Base-by-base conservation (phyloP, 2,113 vertebrate genomes). In the Eidolon helvum region DNA sequence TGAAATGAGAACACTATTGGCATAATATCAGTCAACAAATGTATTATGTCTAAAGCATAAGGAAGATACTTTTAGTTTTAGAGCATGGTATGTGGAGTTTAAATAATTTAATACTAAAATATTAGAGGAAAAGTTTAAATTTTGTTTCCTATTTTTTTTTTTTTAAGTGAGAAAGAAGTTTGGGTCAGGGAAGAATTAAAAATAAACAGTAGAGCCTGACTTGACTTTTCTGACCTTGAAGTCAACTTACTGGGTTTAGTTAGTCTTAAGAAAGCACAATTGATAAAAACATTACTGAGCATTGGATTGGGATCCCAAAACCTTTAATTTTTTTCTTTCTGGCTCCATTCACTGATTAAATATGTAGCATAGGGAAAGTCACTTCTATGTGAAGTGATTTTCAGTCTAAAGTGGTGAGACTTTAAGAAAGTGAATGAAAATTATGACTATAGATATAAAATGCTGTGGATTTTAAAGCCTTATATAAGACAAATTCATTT, bases 371-470 rank as follows among this genome's bases (percentile, higher is more conserved):
- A 92, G 74, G 33, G 72, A 78, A 91, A 87, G 48, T 84, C n/a
- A 65, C 12, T 57, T 78, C 33, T 61, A n/a, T 85, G 24, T 95
- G 95, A 19, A 33, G 11, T 92, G 33, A 15, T 84, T 96, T 80
- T 77, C 8, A 93, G 14, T 78, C 50, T 45, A 24, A 92, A 91
- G 33, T 48, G 19, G n/a, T 91, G 43, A 85, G 68, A 80, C 38
- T 96, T 59, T 53, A 91, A 95, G 80, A 97, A 82, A 90, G 38
- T 95, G 61, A 92, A 83, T 90, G 50, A 88, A 87, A 93, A 90
- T 96, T 97, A 63, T 45, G 30, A 59, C 16, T 61, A 6, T 87
- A 48, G 53, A 50, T 82, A 66, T 75, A 89, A 78, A 66, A 87
- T 79, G 38, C 63, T 91, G 35, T 91, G 35, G 92, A 75, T 93